Conservation (phyloP, 2,888 invertebrate genomes). For the Arge pagana region DNA sequence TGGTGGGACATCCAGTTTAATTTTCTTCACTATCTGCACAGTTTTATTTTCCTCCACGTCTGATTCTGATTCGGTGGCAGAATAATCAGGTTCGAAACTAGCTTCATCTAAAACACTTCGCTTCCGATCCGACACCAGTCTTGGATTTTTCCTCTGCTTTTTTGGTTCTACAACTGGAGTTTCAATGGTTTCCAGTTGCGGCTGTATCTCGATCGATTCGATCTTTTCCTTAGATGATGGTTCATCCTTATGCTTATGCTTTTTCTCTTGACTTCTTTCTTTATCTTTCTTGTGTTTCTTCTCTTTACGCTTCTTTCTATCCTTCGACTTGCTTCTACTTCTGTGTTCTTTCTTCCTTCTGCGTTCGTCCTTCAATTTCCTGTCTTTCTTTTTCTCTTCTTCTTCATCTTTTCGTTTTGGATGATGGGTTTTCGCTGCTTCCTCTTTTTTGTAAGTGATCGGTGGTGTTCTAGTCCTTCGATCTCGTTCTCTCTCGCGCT, state of each 20-base stretch:
- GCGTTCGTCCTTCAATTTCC: constrained; percentile 43
- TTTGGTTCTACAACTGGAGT: constrained; percentile 38
- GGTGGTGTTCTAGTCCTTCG: constrained; percentile 50
- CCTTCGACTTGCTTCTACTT: constrained; percentile 50
- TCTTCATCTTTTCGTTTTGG: constrained; percentile 46
- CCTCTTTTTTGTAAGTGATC: constrained; percentile 35
- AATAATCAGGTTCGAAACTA: constrained; percentile 77
- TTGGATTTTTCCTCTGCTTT: constrained; percentile 48
- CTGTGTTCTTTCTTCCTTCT: constrained; percentile 51
- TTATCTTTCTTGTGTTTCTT: constrained; percentile 60
- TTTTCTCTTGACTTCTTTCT: constrained; percentile 50
- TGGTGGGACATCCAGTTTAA: constrained; percentile 41
- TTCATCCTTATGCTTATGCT: constrained; percentile 52
- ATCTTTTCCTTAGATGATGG: constrained; percentile 37
- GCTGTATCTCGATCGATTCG: constrained; percentile 32
- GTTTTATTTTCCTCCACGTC: constrained; percentile 61
- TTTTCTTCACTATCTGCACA: constrained; percentile 42
- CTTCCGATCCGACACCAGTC: constrained; percentile 63
- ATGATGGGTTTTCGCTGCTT: constrained; percentile 35
- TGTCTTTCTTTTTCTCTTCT: constrained; percentile 45
- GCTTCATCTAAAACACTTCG: constrained; percentile 74
- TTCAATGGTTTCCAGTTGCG: constrained; percentile 36
- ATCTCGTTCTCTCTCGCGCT: constrained; percentile 54
- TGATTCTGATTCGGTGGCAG: constrained; percentile 68
- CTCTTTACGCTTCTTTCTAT: constrained; percentile 55